Evolutionary conservation across 2,797 vertebrate genomes (phyloP), one percentile per base, ranked within the genome.

Genomic region (Semotilus atromaculatus): DNA sequence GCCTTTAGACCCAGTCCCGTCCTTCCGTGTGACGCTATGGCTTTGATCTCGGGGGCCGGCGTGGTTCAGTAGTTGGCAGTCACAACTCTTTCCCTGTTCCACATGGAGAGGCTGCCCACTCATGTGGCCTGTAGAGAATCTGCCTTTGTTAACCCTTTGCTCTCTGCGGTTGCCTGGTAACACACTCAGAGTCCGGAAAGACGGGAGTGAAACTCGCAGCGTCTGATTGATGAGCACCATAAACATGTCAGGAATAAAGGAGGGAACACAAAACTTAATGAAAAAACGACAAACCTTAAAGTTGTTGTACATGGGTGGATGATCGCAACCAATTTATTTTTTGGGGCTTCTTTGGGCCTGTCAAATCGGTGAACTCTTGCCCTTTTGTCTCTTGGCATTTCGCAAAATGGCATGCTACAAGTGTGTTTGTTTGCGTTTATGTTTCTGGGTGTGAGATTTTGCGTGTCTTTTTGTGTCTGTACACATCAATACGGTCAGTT

Each of bases 321-420:
- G 82, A 83, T 38, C 62, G 16, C 13, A 79, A 45, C 31, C 36
- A 36, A 75, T 73, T 76, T 70, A 77, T 87, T 70, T 87, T 34
- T 51, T 73, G 36, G 7, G 23, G 3, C 23, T 70, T 71, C 68
- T 80, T 83, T 38, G 55, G 74, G 11, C 7, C 36, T 83, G 80
- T 84, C 80, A 88, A 75, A 86, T 55, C 66, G 6, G n/a, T 60
- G 76, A 80, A 81, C 78, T 82, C 51, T 76, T 79, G 83, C 36
- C 88, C 86, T 86, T 83, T 85, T 71, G 72, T 83, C 85, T 82
- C 76, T 72, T 87, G 89, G 78, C 86, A 88, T 90, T 90, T 90
- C 60, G 36, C 82, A 72, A 85, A 84, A 86, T 83, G 81, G 86
- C 84, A 62, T 64, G 77, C 66, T 72, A 72, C 53, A 79, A 66